Evolutionary conservation across 1,140 invertebrate species (phyloP).

Genomic region (Luehdorfia chinensis): DNA sequence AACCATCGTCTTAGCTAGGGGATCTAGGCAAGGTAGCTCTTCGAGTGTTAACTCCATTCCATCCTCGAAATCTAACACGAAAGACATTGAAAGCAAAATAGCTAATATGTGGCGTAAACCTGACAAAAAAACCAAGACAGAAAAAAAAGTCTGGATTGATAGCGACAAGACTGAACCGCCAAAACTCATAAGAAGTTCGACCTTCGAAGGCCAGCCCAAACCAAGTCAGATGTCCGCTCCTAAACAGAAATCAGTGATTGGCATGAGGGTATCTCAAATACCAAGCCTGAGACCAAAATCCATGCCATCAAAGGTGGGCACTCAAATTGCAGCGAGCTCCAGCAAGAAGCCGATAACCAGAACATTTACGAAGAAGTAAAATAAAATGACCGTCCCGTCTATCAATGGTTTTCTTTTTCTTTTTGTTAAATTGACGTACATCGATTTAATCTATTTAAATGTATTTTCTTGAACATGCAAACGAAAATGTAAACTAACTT

Average conservation of each 20-base stretch:
- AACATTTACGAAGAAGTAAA: neutral
- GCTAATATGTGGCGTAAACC: slow-evolving; percentile 92
- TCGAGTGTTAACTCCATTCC: slow-evolving; percentile 80
- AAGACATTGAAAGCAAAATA: slow-evolving; percentile 91
- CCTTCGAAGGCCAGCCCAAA: slow-evolving; percentile 82
- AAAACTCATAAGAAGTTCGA: slow-evolving; percentile 82
- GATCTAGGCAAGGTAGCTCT: slow-evolving; percentile 77
- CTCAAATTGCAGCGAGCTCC: neutral
- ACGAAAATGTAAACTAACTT: too few species aligned
- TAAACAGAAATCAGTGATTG: slow-evolving; percentile 71
- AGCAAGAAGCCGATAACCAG: neutral
- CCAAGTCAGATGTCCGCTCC: slow-evolving; percentile 42
- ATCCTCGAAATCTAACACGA: slow-evolving; percentile 74
- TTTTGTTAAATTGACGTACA: too few species aligned
- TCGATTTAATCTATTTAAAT: too few species aligned
- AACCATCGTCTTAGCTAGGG: slow-evolving; percentile 60
- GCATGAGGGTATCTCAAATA: slow-evolving; percentile 31
- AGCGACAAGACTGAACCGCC: slow-evolving; percentile 61
- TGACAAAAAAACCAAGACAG: slow-evolving; percentile 80
- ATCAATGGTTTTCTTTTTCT: too few species aligned
- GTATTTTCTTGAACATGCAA: too few species aligned
- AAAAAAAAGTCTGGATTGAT: slow-evolving; percentile 82
- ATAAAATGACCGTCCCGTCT: too few species aligned
- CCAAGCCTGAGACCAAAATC: neutral
- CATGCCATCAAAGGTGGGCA: neutral